These are phyloP conservation scores for Anorthoa munda DNA, from an alignment of 2,888 invertebrate genomes.

Conservation along the genomic window DNA sequence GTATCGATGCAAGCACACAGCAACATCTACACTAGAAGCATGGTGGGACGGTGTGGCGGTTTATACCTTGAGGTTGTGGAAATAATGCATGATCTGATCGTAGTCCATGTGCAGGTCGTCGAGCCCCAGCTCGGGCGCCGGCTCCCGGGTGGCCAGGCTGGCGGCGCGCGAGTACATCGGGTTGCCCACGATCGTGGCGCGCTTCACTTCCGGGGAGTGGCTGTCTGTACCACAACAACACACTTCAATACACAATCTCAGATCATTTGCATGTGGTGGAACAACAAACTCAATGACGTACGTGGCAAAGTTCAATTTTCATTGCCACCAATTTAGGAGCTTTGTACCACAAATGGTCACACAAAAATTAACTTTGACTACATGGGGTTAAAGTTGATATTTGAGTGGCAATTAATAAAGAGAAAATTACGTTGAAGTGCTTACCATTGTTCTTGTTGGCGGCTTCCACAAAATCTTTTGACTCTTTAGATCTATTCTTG, in stretches of 20 bases:
- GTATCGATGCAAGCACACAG: conserved; percentile 84
- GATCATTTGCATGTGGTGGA: neutral
- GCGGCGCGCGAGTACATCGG: conserved; percentile 95
- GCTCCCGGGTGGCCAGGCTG: conserved; percentile 80
- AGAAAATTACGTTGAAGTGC: neutral
- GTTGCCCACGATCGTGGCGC: conserved; percentile 96
- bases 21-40: conserved; percentile 89
- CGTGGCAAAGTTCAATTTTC: neutral
- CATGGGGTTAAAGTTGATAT: neutral
- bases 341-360: neutral
- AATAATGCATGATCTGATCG: conserved; percentile 99
- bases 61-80: conserved; percentile 98
- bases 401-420: neutral
- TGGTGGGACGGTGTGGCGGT: conserved; percentile 81
- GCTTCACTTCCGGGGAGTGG: conserved; percentile 93
- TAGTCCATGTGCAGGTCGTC: conserved; percentile 98
- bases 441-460: conserved; percentile 88
- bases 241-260: conserved; percentile 3
- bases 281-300: neutral
- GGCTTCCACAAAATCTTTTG: conserved; percentile 91
- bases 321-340: neutral
- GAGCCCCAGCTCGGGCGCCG: conserved; percentile 92
- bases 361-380: neutral
- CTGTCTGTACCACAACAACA: conserved; percentile 71
- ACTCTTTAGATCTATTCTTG: conserved; percentile 85